Evolutionary conservation across 2,888 invertebrate species (phyloP).

Genomic region (Sylvicola cinctus): DNA sequence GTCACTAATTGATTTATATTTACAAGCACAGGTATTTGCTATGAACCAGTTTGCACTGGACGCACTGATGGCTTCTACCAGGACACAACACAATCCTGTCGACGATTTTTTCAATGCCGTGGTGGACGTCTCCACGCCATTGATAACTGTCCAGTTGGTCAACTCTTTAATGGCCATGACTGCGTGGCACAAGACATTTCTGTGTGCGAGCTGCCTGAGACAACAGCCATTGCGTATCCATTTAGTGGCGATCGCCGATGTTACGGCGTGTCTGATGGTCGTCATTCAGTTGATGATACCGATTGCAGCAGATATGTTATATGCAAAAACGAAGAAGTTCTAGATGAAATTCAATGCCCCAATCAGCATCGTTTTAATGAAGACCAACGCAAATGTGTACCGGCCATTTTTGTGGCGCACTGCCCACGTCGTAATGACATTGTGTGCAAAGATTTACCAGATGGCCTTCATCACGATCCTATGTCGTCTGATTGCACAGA

Average conservation of each 20-base stretch:
- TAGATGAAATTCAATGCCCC: slow-evolving; percentile 16
- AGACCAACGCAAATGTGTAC: slow-evolving; percentile 12
- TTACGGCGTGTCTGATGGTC: slow-evolving; percentile 14
- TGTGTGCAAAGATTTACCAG: slow-evolving; percentile 11
- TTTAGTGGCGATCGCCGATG: slow-evolving; percentile 14
- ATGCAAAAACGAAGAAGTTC: slow-evolving; percentile 14
- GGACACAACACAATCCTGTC: slow-evolving; percentile 35
- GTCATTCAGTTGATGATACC: slow-evolving; percentile 8
- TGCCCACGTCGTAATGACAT: slow-evolving; percentile 7
- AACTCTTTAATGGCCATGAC: slow-evolving; percentile 29
- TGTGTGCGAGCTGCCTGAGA: slow-evolving; percentile 28
- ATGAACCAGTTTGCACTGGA: slow-evolving; percentile 36
- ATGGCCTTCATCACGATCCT: slow-evolving; percentile 19
- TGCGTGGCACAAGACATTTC: slow-evolving; percentile 26
- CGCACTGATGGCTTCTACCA: slow-evolving; percentile 33
- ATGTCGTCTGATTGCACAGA: slow-evolving; percentile 15
- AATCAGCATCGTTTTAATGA: slow-evolving; percentile 14
- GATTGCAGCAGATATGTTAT: slow-evolving; percentile 16
- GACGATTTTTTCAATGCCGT: slow-evolving; percentile 28
- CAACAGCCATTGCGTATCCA: slow-evolving; percentile 15
- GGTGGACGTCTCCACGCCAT: slow-evolving; percentile 28
- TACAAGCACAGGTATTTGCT: slow-evolving; percentile 27
- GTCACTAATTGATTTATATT: background rate
- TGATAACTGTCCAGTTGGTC: slow-evolving; percentile 27
- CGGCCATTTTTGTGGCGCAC: slow-evolving; percentile 9